These are phyloP conservation scores for Brachionus manjavacas DNA, from an alignment of 1,140 invertebrate species.

Conservation along the genomic window DNA sequence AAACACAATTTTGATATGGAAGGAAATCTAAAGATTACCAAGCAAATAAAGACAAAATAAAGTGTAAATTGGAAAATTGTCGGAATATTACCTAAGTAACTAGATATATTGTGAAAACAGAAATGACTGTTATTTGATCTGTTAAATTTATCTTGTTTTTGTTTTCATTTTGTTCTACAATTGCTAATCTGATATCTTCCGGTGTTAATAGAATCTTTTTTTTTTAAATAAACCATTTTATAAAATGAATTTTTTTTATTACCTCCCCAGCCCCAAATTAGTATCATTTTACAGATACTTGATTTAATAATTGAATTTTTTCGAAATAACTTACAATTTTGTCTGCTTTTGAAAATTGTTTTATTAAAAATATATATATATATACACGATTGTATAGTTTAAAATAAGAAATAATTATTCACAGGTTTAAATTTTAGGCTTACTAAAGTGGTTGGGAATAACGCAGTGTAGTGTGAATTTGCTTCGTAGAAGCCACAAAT, in stretches of 20 bases:
- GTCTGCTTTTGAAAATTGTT: too few relatives aligned
- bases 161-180: not conserved
- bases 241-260: not conserved
- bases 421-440: too few relatives aligned
- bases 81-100: not conserved
- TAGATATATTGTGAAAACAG: not conserved
- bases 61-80: not conserved
- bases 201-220: not conserved
- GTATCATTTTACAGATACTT: too few relatives aligned
- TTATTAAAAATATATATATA: too few relatives aligned
- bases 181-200: slow-evolving; percentile 21
- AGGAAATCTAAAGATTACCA: slow-evolving; percentile 18
- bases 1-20: slow-evolving; percentile 12
- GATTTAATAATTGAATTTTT: too few relatives aligned
- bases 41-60: not conserved
- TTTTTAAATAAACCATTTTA: not conserved
- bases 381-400: too few relatives aligned
- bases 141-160: not conserved
- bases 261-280: not conserved
- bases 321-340: too few relatives aligned
- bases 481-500: too few relatives aligned
- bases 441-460: too few relatives aligned
- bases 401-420: too few relatives aligned
- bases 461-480: too few relatives aligned
- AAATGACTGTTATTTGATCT: not conserved